Evolutionary conservation across 2,888 invertebrate species (phyloP).

Genomic region (Melangyna quadrimaculata): DNA sequence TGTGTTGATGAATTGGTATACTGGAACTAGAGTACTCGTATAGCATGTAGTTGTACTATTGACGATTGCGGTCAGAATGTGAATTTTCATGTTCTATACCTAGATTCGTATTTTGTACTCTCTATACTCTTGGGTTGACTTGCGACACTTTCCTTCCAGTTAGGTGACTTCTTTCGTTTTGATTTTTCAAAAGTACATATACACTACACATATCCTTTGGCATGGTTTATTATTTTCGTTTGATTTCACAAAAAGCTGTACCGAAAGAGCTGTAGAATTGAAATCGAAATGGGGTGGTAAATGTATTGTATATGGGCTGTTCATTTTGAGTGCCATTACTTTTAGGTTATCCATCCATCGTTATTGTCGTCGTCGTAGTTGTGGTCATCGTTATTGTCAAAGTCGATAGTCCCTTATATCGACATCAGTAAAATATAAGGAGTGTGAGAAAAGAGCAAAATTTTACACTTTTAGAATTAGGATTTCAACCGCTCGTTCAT

Average conservation of each 20-base stretch:
- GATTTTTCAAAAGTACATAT: constrained; percentile 3
- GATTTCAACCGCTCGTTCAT: too few species aligned
- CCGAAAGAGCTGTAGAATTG: not conserved
- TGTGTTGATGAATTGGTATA: constrained; percentile 35
- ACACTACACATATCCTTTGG: not conserved
- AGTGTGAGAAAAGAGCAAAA: not conserved
- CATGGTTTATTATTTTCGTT: not conserved
- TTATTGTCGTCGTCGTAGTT: too few species aligned
- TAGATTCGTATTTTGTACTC: too few species aligned
- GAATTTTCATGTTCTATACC: constrained; percentile 52
- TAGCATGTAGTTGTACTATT: not conserved
- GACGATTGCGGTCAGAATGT: constrained; percentile 61
- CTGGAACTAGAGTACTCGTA: not conserved
- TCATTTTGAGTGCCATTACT: constrained; percentile 67
- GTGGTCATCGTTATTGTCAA: not conserved
- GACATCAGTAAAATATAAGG: not conserved
- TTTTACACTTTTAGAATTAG: constrained; percentile 43
- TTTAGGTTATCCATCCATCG: constrained; percentile 56
- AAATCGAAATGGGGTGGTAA: constrained; percentile 24
- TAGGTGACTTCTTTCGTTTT: constrained; percentile 42
- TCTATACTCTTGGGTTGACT: constrained; percentile 15
- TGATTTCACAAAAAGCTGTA: constrained; percentile 18
- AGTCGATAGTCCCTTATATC: not conserved
- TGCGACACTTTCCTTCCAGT: constrained; percentile 64
- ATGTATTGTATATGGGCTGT: constrained; percentile 37